Percentiles rank a stretch among this genome's conserved stretches.
These are phyloP conservation scores for Syrmaticus mikado DNA, from an alignment of 2,113 vertebrate genomes.

Conservation along the genomic window DNA sequence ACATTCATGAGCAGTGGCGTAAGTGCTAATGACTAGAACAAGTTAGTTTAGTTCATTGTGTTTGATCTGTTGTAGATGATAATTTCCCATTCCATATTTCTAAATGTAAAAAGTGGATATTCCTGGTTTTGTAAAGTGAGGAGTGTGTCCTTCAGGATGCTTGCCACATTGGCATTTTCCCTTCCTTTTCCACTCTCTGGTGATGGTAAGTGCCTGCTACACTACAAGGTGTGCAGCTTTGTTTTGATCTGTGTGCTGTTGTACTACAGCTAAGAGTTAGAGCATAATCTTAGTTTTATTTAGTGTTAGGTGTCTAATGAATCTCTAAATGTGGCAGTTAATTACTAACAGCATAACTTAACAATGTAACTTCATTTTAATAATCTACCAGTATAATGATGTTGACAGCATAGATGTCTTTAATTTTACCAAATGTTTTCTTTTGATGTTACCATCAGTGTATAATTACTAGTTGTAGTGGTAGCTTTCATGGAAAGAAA, in stretches of 20 bases:
- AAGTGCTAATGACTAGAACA: neutral
- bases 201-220: neutral
- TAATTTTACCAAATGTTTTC: neutral
- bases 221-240: neutral
- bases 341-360: neutral
- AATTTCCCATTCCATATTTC: neutral
- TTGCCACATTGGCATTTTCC: rapidly evolving
- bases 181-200: neutral
- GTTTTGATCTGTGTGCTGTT: neutral
- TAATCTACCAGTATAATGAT: neutral
- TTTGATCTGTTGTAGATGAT: neutral
- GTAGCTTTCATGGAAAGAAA: neutral
- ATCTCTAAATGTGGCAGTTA: neutral
- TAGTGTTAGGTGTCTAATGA: neutral
- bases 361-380: neutral
- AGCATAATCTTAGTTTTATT: neutral
- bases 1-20: neutral
- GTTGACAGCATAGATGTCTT: neutral
- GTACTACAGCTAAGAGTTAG: neutral
- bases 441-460: neutral
- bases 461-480: neutral
- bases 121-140: neutral
- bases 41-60: neutral
- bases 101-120: neutral
- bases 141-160: neutral